A percentile compares a stretch with the other conserved stretches of the same genome.
Conservation (phyloP, 2,797 vertebrate species). For the Halcyon badia region DNA sequence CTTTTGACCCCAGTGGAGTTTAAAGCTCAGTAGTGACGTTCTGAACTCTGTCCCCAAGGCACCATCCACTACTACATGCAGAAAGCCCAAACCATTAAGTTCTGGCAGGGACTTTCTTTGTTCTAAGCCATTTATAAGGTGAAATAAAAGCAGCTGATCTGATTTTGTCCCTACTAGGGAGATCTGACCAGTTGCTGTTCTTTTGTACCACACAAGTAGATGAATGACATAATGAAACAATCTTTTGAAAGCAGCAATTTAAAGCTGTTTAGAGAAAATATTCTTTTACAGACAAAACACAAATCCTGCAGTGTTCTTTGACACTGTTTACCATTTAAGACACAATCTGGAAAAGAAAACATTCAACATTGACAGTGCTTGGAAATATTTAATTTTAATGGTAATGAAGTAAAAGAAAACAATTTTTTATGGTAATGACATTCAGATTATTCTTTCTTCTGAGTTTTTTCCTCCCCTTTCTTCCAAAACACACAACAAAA, state of each 20-base stretch:
- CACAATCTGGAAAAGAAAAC: neutral
- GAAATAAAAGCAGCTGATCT: conserved; percentile 1
- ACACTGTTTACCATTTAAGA: neutral
- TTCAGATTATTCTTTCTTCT: neutral
- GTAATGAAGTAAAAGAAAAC: neutral
- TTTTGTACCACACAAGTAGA: neutral
- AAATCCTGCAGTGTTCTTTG: neutral
- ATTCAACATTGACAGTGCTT: neutral
- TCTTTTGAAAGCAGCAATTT: neutral
- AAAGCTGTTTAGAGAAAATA: neutral
- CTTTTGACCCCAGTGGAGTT: neutral
- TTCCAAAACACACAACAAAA: neutral
- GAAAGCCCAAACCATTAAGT: neutral
- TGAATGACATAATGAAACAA: neutral
- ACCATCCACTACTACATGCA: neutral
- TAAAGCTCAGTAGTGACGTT: neutral
- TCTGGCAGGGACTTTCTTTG: neutral
- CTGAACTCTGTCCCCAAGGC: neutral
- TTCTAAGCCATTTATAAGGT: neutral
- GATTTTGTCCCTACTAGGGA: neutral
- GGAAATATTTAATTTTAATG: neutral
- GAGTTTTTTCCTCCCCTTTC: neutral
- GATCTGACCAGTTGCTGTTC: neutral
- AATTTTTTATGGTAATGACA: neutral
- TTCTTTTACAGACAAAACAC: neutral